Conservation (phyloP, 2,888 invertebrate species). For the Colostygia pectinataria region DNA sequence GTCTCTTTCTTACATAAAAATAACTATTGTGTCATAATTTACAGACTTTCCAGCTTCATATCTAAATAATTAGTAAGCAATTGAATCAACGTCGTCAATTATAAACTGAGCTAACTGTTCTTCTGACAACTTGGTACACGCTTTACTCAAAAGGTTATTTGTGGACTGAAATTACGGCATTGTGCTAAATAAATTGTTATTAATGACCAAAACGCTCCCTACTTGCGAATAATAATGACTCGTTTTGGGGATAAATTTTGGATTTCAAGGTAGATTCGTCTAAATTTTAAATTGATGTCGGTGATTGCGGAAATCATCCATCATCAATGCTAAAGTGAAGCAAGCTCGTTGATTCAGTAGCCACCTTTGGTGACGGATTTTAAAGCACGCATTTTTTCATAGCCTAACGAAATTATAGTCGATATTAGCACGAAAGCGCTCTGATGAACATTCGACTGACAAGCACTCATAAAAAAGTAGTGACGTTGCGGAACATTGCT, state of each 20-base stretch:
- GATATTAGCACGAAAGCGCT: too few species aligned
- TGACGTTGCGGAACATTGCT: too few species aligned
- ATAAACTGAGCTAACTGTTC: slow-evolving; percentile 13
- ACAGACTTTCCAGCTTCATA: too few species aligned
- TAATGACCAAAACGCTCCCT: slow-evolving; percentile 76
- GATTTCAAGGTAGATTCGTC: slow-evolving; percentile 41
- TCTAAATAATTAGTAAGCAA: too few species aligned
- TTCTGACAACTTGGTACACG: slow-evolving; percentile 37
- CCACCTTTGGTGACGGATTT: too few species aligned
- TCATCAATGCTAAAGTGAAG: background rate
- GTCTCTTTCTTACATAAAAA: too few species aligned
- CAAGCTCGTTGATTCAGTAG: too few species aligned
- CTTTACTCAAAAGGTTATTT: slow-evolving; percentile 73
- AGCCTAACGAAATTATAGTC: too few species aligned
- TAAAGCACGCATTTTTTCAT: too few species aligned
- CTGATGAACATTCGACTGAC: too few species aligned
- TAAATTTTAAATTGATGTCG: slow-evolving; percentile 42
- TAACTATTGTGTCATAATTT: too few species aligned
- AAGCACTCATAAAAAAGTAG: too few species aligned
- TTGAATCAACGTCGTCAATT: background rate
- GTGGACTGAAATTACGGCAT: slow-evolving; percentile 72
- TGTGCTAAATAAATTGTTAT: slow-evolving; percentile 82
- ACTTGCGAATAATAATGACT: slow-evolving; percentile 68
- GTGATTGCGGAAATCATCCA: slow-evolving; percentile 30
- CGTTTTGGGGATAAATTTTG: slow-evolving; percentile 67